A percentile compares a stretch with the other conserved stretches of the same genome.
Evolutionary conservation across 2,888 invertebrate species (phyloP).

Genomic region (Acleris cristana): DNA sequence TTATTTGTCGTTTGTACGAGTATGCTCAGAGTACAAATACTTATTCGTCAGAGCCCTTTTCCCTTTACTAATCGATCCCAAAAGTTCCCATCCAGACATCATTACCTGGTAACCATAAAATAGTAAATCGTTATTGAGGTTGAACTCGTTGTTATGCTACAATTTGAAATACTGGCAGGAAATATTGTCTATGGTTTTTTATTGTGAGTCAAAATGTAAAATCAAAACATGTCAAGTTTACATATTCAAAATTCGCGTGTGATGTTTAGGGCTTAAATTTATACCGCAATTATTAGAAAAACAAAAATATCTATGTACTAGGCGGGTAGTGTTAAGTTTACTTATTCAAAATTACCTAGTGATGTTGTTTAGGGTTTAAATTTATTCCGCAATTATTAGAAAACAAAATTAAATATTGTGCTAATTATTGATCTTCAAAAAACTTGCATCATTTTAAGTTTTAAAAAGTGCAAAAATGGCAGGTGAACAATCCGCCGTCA

Average conservation of each 20-base stretch:
- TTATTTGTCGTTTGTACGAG: too few species aligned
- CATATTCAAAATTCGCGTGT: constrained; percentile 30
- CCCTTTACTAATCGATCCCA: constrained; percentile 6
- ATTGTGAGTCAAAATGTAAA: background rate
- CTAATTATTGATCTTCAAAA: background rate
- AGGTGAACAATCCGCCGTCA: too few species aligned
- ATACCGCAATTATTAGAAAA: constrained; percentile 1
- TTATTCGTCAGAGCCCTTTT: background rate
- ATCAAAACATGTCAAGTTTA: constrained; percentile 2
- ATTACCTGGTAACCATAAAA: constrained; percentile 12
- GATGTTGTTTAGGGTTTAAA: constrained; percentile 5
- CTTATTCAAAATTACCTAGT: constrained; percentile 29
- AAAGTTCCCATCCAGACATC: background rate
- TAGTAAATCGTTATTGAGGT: constrained; percentile 1
- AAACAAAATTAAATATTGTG: background rate
- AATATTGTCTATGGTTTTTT: background rate
- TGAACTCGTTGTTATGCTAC: constrained; percentile 24
- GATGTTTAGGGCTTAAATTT: constrained; percentile 10
- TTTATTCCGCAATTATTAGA: background rate
- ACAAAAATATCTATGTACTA: constrained; percentile 14
- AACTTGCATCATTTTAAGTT: constrained; percentile 45
- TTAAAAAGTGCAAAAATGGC: constrained; percentile 51
- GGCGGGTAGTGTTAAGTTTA: constrained; percentile 1
- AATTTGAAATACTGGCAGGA: constrained; percentile 10
- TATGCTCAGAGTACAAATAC: too few species aligned